Percentiles rank a stretch among this genome's conserved stretches.
These are phyloP conservation scores for Eupithecia centaureata DNA, from an alignment of 2,888 invertebrate genomes.

Conservation along the genomic window DNA sequence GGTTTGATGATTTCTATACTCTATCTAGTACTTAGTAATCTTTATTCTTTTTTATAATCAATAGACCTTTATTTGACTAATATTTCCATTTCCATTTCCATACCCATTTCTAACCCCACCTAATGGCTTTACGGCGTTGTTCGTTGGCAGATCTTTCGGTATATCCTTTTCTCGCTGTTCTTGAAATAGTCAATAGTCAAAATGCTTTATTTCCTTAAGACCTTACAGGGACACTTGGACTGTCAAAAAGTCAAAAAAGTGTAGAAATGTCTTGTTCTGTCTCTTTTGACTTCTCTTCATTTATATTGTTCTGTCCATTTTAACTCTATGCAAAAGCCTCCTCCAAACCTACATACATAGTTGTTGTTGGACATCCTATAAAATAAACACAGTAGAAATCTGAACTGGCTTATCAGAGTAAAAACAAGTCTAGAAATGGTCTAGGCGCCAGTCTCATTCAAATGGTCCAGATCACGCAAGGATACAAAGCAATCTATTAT, in stretches of 20 bases:
- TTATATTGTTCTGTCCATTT: no score
- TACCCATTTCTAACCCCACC: no score
- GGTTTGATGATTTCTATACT: background rate
- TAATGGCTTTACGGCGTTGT: background rate
- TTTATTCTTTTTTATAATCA: background rate
- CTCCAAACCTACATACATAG: background rate
- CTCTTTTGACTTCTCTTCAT: no score
- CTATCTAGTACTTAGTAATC: no score
- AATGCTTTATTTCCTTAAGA: no score
- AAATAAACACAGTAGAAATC: background rate
- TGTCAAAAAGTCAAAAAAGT: no score
- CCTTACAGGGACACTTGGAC: no score
- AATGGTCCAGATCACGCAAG: constrained; percentile 12
- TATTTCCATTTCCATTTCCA: no score
- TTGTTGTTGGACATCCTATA: background rate
- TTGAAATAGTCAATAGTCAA: background rate
- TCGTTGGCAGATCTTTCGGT: background rate
- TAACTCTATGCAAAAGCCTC: no score
- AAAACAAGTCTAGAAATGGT: constrained; percentile 9
- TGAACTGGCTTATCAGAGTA: constrained; percentile 3
- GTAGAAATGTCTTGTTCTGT: no score
- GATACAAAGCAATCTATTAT: constrained; percentile 16
- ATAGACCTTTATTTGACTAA: no score
- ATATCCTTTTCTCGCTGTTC: background rate
- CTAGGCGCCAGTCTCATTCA: constrained; percentile 20